Percentiles rank a stretch among this genome's conserved stretches.
Evolutionary conservation across 2,888 invertebrate genomes (phyloP).

Genomic region (Eupeodes luniger): DNA sequence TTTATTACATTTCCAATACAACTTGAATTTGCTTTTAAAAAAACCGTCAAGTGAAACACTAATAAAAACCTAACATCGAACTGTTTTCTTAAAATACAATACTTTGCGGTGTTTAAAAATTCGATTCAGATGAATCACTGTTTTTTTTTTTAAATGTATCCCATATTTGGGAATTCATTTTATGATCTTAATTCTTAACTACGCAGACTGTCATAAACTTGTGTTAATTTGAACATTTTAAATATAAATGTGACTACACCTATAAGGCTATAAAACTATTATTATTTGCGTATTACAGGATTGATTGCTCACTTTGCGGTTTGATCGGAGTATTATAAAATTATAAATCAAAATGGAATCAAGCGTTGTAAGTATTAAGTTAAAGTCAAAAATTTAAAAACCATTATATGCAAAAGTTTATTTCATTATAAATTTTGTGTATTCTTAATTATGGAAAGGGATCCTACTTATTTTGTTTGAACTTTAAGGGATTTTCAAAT

Average conservation of each 20-base stretch:
- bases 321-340: background rate
- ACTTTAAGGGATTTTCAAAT: no score
- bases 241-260: no score
- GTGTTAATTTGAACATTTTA: background rate
- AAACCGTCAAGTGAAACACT: background rate
- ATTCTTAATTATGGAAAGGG: no score
- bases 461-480: no score
- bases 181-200: background rate
- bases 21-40: background rate
- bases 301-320: background rate
- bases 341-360: slow-evolving; percentile 54
- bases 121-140: background rate
- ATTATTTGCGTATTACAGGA: background rate
- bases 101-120: background rate
- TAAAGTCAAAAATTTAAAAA: background rate
- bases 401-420: no score
- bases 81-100: background rate
- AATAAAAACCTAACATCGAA: background rate
- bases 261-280: no score
- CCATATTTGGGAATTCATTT: background rate
- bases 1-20: background rate
- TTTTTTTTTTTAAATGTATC: background rate
- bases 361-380: slow-evolving; percentile 55
- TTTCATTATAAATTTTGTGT: no score
- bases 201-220: background rate